Evolutionary conservation across 2,888 invertebrate species (phyloP), one percentile per base, ranked within the genome.

Genomic region (Clanis bilineata): DNA sequence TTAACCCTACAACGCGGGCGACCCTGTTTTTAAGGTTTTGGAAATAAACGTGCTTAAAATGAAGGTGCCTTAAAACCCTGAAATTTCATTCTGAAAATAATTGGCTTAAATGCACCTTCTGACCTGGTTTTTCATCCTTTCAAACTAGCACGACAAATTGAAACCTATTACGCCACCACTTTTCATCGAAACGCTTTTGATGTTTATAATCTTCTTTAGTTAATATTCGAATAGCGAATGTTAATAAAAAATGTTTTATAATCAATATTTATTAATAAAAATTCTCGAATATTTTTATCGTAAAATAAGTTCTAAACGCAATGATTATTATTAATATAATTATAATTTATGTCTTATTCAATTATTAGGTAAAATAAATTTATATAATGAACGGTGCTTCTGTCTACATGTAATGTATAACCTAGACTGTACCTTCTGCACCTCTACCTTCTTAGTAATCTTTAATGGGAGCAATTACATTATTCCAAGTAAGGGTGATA

Each of bases 51-150:
- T 41, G 28, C 32, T 25, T 59, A 18, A 12, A 43, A 38, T 39
- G 21, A 9, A 15, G 36, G 10, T 45, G 57, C 44, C 56, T 65
- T 44, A n/a, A n/a, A n/a, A n/a, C n/a, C n/a, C n/a, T n/a, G n/a
- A n/a, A n/a, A n/a, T 45, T 45, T 12, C 1, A 43, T 3, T 21
- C 22, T 45, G 22, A 45, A 3, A 23, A n/a, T 45, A 12, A 12
- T 5, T 10, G 12, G n/a, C n/a, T n/a, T 51, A 28, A 32, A 32
- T 51, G 51, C 32, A 51, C 47, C 18, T 4, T 51, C 21, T 18
- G 32, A 51, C 32, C 51, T 10, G 18, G 18, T 32, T 51, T 45
- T 32, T 1, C 32, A 32, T 51, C 18, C n/a, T 7, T 51, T 51
- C 9, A 32, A 51, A 15, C 28, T 18, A 51, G 32, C 51, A 28